A percentile compares a stretch with the other conserved stretches of the same genome.
Evolutionary conservation across 2,113 vertebrate species (phyloP).

Genomic region (Solea solea): DNA sequence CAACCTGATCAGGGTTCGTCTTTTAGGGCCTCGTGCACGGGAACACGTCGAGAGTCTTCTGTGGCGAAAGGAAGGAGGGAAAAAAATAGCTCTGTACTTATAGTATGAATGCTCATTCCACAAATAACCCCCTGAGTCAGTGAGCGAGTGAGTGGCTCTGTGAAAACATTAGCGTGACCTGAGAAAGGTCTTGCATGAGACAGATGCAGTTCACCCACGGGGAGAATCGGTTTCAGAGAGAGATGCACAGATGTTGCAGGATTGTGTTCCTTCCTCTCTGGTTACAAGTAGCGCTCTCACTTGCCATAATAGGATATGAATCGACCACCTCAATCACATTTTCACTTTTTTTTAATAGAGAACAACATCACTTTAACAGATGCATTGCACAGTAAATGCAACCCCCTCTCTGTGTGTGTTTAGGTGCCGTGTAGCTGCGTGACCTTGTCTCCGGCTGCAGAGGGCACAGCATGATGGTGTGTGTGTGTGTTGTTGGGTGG

Average conservation of each 20-base stretch:
- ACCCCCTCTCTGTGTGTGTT: slow-evolving; percentile 13
- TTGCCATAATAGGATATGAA: neutral
- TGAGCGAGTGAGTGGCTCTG: slow-evolving; percentile 33
- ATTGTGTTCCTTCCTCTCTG: neutral
- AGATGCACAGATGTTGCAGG: neutral
- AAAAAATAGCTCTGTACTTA: slow-evolving; percentile 31
- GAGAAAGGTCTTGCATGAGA: slow-evolving; percentile 45
- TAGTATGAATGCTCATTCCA: slow-evolving; percentile 44
- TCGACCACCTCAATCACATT: neutral
- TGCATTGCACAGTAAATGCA: neutral
- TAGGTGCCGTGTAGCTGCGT: slow-evolving; percentile 28
- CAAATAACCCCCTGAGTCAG: slow-evolving; percentile 58
- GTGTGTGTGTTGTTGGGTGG: neutral
- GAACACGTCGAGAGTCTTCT: slow-evolving; percentile 9
- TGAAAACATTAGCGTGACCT: slow-evolving; percentile 60
- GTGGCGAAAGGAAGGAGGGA: slow-evolving; percentile 9
- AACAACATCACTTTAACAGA: neutral
- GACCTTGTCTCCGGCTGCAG: slow-evolving; percentile 64
- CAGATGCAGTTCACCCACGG: slow-evolving; percentile 30
- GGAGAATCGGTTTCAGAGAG: slow-evolving; percentile 15
- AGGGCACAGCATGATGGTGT: slow-evolving; percentile 43
- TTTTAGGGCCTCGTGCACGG: slow-evolving; percentile 1
- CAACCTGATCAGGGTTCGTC: neutral
- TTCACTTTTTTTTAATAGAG: no score
- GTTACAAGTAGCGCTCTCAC: slow-evolving; percentile 1